Base-by-base conservation (phyloP, 1,140 invertebrate genomes). In the Delia radicum region DNA sequence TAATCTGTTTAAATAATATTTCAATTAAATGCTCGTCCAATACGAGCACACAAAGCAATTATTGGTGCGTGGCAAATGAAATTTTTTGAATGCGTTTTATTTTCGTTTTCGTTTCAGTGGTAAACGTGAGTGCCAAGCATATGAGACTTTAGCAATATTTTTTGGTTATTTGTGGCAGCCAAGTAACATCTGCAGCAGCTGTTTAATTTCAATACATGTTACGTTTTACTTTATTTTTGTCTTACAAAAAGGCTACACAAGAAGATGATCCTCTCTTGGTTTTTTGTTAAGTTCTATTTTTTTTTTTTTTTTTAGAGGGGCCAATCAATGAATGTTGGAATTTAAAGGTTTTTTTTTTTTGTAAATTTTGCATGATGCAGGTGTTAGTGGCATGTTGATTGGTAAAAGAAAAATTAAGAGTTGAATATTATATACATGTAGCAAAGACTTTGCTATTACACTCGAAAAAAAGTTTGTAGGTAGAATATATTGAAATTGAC, bases 161-260 rank as follows among this genome's bases (percentile, higher is more conserved):
- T 15, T 28, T 4, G 72, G 29, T n/a, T 77, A 72, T 24, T 75
- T 73, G 26, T 78, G 76, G 74, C 71, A 73, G 77, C 73, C n/a
- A 75, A n/a, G 72, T 75, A 62, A 67, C 29, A 67, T 67, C 63
- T 31, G 63, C 29, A 73, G 76, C 76, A 73, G 76, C 77, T 77
- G 29, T 46, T 69, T 37, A 55, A 24, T 55, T 55, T 55, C n/a
- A 55, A 55, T 21, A n/a, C 46, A 37, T 37, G 8, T 37, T 37
- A 37, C 33, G 33, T 37, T 37, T 37, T 37, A 37, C 8, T 37
- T 37, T 37, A n/a, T 48, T 48, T 48, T 48, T 48, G 48, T 21
- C 37, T 55, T 55, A 21, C n/a, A 55, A 55, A 18, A 55, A 18
- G 8, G 48, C 24, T 18, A 8, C 48, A 55, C n/a, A 55, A 18